Evolutionary conservation across 2,888 invertebrate genomes (phyloP), one percentile per base, ranked within the genome.

Genomic region (Chloroclysta siterata): DNA sequence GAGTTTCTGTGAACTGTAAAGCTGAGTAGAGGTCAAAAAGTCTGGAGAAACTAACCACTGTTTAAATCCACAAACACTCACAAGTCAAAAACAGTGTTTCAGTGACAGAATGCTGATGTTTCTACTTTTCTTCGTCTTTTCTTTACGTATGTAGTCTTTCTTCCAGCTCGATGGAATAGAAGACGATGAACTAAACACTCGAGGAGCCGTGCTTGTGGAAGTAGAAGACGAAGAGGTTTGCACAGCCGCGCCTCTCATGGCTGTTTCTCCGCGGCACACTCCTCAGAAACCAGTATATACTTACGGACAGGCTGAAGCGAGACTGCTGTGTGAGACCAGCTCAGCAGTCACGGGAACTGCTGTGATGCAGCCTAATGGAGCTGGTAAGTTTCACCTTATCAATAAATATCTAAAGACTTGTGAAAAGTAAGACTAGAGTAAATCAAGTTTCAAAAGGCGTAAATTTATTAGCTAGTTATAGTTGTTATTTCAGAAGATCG

Each of bases 211-310:
- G 0, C 94, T 97, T 63, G 96, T 97, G 0, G 97, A 97, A 79
- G 95, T 97, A 4, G 97, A 97, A 82, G 97, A 96, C 72, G 96
- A 96, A 60, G 95, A 96, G 59, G 95, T 96, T 51, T 97, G 97
- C 85, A 96, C 96, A 0, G 96, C 96, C 0, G 95, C 96, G 7
- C 95, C 96, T 0, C 86, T 97, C 59, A 88, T 95, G 53, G 95
- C 95, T 0, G 94, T 95, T 5, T 94, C 94, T 14, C 95, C 95
- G 0, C 85, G 95, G 4, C 93, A 93, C 58, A 94, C 93, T 39
- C 95, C 95, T 41, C 96, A 96, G 78, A 95, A 95, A 46, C 96
- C 97, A 0, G 94, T 97, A 1, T 97, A 97, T 76, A 94, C 94
- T 28, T 95, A 95, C 72, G 95, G 94, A 0, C 94, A 94, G 58